Percentiles rank a stretch among this genome's conserved stretches.
These are phyloP conservation scores for Podabrus alpinus DNA, from an alignment of 2,888 invertebrate genomes.

Conservation along the genomic window DNA sequence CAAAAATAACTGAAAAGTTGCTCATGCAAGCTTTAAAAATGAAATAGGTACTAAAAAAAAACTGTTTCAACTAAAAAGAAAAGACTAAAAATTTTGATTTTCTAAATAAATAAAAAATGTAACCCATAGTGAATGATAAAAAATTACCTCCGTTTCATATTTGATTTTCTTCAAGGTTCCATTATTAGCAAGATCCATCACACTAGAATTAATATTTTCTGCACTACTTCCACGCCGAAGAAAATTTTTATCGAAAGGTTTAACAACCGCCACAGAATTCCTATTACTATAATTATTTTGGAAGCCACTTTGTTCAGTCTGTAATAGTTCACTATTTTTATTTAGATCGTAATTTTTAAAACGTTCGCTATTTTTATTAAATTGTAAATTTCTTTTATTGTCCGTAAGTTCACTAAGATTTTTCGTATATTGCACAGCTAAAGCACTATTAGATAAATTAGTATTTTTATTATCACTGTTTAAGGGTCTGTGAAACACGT, in stretches of 20 bases:
- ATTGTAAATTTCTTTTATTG: slow-evolving; percentile 19
- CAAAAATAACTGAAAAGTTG: not conserved
- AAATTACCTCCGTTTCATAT: slow-evolving; percentile 52
- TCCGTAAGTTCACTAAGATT: slow-evolving; percentile 21
- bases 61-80: not conserved
- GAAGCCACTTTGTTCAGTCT: slow-evolving; percentile 27
- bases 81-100: not conserved
- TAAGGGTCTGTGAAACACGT: slow-evolving; percentile 47
- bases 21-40: not conserved
- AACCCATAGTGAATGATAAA: not conserved
- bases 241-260: slow-evolving; percentile 23
- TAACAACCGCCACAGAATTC: slow-evolving; percentile 28
- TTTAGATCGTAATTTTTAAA: slow-evolving; percentile 32
- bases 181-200: slow-evolving; percentile 44
- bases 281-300: slow-evolving; percentile 27
- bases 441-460: slow-evolving; percentile 43
- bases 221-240: slow-evolving; percentile 50
- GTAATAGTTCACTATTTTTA: slow-evolving; percentile 33
- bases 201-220: slow-evolving; percentile 49
- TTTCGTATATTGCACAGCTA: slow-evolving; percentile 42
- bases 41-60: not conserved
- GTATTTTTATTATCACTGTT: slow-evolving; percentile 28
- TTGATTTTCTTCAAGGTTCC: slow-evolving; percentile 52
- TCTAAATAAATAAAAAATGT: not conserved
- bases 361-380: slow-evolving; percentile 11